Percentiles rank a stretch among this genome's conserved stretches.
phyloP scores from a whole-genome alignment of 2,797 vertebrate species.

The Brachyalestes nurse region DNA sequence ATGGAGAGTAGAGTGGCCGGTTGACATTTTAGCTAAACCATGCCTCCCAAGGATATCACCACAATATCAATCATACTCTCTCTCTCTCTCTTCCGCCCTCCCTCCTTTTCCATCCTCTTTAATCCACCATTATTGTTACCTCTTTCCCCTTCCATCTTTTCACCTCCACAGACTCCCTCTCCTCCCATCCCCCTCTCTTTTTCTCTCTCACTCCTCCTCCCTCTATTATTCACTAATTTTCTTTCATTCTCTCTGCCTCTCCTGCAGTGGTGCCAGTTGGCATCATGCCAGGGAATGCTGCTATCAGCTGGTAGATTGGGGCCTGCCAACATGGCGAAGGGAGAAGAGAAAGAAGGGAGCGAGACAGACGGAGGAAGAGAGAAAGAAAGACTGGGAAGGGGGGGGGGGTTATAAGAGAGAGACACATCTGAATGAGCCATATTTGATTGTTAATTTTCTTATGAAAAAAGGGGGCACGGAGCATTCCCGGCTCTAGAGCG shows the following conservation, averaged over 20 bases:
- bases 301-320: conserved; percentile 88
- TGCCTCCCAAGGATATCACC: conserved; percentile 79
- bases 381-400: conserved; percentile 55
- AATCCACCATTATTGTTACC: conserved; percentile 71
- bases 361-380: conserved; percentile 61
- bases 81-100: conserved; percentile 60
- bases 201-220: conserved; percentile 63
- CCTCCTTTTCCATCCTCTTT: conserved; percentile 64
- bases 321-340: conserved; percentile 84
- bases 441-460: conserved; percentile 59
- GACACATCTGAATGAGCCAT: conserved; percentile 55
- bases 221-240: conserved; percentile 82
- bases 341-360: conserved; percentile 65
- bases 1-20: conserved; percentile 66
- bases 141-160: conserved; percentile 49
- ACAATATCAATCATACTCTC: conserved; percentile 75
- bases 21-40: conserved; percentile 81
- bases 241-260: conserved; percentile 66
- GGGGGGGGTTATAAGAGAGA: conserved; percentile 36
- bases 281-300: conserved; percentile 85
- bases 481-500: conserved; percentile 55
- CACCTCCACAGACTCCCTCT: conserved; percentile 30
- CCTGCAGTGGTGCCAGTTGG: conserved; percentile 83
- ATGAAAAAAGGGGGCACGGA: conserved; percentile 59
- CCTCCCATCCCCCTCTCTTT: conserved; percentile 57